Evolutionary conservation across 2,797 vertebrate genomes (phyloP).

Genomic region (Typhlichthys eigenmanni): DNA sequence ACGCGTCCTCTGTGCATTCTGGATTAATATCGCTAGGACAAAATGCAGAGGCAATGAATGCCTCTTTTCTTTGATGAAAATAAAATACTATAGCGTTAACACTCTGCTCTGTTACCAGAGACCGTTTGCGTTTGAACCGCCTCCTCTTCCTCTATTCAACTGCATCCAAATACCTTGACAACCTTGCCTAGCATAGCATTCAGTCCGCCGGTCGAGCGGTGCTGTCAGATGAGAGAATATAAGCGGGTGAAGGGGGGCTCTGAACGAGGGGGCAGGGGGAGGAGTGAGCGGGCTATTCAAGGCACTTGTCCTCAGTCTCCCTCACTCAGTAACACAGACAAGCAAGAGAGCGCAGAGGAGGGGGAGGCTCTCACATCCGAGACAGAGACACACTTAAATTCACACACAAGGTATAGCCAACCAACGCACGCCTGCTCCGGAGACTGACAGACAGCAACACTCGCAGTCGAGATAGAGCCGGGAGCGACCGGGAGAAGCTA

Average conservation of each 20-base stretch:
- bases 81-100: conserved; percentile 32
- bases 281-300: conserved; percentile 78
- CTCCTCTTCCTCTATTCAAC: conserved; percentile 63
- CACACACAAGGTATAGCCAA: conserved; percentile 29
- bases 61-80: too few species aligned
- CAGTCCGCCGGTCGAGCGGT: conserved; percentile 78
- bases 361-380: conserved; percentile 58
- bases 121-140: conserved; percentile 15
- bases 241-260: conserved; percentile 14
- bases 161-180: conserved; percentile 77
- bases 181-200: conserved; percentile 78
- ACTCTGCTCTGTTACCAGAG: conserved; percentile 32
- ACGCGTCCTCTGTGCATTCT: too few species aligned
- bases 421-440: conserved; percentile 50
- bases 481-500: conserved; percentile 41
- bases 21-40: too few species aligned
- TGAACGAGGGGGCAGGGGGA: conserved; percentile 42
- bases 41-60: too few species aligned
- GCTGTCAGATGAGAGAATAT: conserved; percentile 78
- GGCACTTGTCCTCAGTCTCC: conserved; percentile 81
- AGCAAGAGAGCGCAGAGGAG: conserved; percentile 49
- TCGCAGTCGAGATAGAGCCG: conserved; percentile 55
- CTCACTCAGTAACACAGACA: conserved; percentile 44
- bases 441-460: conserved; percentile 80
- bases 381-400: conserved; percentile 52